phyloP scores from a whole-genome alignment of 92 coral and sea anemone species.

The Isaurus tuberculatus region DNA sequence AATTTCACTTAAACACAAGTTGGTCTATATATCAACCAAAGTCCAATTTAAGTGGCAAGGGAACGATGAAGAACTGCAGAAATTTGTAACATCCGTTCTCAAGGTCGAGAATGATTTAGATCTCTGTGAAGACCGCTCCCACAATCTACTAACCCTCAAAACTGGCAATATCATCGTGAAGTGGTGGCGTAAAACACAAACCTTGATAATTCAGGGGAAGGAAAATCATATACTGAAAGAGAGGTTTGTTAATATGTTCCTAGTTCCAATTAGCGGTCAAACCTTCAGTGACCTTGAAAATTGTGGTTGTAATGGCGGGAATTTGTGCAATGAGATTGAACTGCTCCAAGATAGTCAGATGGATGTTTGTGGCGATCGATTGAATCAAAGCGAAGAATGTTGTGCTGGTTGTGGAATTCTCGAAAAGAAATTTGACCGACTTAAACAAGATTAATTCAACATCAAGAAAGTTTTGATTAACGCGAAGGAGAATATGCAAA shows the following conservation, averaged over 20 bases:
- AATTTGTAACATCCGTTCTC: neutral
- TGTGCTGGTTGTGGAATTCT: conserved; percentile 6
- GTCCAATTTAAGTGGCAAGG: conserved; percentile 16
- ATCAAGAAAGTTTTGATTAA: neutral
- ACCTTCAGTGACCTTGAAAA: neutral
- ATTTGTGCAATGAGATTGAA: neutral
- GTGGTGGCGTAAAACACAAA: conserved; percentile 11
- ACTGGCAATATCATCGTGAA: neutral
- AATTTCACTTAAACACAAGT: conserved; percentile 3
- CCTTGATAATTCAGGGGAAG: neutral
- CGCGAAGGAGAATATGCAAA: conserved; percentile 24
- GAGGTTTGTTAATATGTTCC: neutral
- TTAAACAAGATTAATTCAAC: neutral
- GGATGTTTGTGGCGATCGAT: neutral
- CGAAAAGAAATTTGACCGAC: neutral
- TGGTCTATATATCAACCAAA: conserved; percentile 7
- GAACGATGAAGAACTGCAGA: conserved; percentile 7
- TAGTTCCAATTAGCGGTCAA: neutral
- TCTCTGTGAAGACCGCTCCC: conserved; percentile 10
- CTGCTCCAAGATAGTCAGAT: neutral
- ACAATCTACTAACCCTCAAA: neutral
- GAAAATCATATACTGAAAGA: conserved; percentile 1
- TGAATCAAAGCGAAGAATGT: neutral
- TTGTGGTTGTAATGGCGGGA: neutral
- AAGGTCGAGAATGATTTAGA: neutral